phyloP scores from a whole-genome alignment of 2,113 vertebrate genomes.

The Pseudois nayaur region DNA sequence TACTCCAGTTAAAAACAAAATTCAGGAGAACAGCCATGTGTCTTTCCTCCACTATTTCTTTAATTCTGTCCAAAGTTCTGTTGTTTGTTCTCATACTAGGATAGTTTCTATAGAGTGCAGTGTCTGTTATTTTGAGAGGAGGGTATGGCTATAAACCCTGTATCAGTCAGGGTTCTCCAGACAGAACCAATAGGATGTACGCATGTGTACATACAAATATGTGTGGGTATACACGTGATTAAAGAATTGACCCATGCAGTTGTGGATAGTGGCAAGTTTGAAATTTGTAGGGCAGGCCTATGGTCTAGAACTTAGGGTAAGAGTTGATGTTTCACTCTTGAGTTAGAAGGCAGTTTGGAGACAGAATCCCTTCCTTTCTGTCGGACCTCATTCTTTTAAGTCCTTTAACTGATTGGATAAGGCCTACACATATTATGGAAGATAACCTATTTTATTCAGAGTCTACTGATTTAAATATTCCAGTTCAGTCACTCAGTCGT shows the following conservation, averaged over 20 bases:
- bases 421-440: not conserved
- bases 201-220: not conserved
- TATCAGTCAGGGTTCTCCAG: not conserved
- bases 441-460: not conserved
- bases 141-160: not conserved
- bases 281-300: not conserved
- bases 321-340: not conserved
- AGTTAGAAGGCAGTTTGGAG: not conserved
- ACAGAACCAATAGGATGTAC: not conserved
- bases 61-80: not conserved
- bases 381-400: not conserved
- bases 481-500: no score
- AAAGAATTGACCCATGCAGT: not conserved
- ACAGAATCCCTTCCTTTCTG: not conserved
- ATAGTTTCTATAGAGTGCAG: not conserved
- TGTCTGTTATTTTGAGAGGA: not conserved
- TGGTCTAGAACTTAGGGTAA: not conserved
- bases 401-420: not conserved
- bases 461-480: not conserved
- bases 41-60: not conserved
- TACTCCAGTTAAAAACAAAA: conserved; percentile 28
- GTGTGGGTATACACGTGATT: not conserved
- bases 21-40: not conserved
- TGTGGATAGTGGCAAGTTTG: not conserved
- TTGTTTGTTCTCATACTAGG: not conserved